Base-by-base conservation (phyloP, 2,113 vertebrate genomes). In the Gila orcuttii region DNA sequence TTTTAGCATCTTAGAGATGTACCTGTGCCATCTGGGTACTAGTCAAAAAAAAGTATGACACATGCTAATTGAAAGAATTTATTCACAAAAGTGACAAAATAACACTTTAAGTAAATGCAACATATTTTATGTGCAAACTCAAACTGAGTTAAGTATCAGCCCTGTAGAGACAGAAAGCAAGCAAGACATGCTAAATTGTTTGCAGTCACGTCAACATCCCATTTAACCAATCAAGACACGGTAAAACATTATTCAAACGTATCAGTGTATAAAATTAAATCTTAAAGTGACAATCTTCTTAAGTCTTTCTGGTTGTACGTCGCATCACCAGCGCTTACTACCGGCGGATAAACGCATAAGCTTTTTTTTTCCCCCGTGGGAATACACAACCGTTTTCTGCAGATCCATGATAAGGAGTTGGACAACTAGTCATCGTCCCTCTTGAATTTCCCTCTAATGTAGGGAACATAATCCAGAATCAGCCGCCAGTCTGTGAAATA, bases 401-500 rank as follows among this genome's bases (percentile, higher is more conserved):
- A 45, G 64, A 17, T 75, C 36, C 73, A 69, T 28, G 13, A 36
- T 59, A 17, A n/a, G 42, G 13, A 52, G 13, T 15, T 57, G 15
- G 64, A 59, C 23, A 45, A 66, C 33, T 90, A 95, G 1, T 96
- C 93, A 0, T 97, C 93, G 0, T 97, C 94, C 42, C 93, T 94
- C 89, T 96, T 97, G 79, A 94, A 99, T 90, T 98, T 99, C 90
- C 97, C 96, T 0, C 90, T 90, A 45, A 99, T 87, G 89, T 97
- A 98, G 2, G 97, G 97, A 21, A 98, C 96, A 47, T 96, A 96
- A 85, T 97, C 95, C 85, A 98, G 91, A 87, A 98, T 15, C 83
- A 97, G 52, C 71, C 93, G 91, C 97, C 97, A 98, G 87, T 98
- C 97, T 5, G 97, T 97, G 86, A 93, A 79, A 94, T 97, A 97